Evolutionary conservation across 2,113 vertebrate species (phyloP).

Genomic region (Dicerorhinus sumatrensis): DNA sequence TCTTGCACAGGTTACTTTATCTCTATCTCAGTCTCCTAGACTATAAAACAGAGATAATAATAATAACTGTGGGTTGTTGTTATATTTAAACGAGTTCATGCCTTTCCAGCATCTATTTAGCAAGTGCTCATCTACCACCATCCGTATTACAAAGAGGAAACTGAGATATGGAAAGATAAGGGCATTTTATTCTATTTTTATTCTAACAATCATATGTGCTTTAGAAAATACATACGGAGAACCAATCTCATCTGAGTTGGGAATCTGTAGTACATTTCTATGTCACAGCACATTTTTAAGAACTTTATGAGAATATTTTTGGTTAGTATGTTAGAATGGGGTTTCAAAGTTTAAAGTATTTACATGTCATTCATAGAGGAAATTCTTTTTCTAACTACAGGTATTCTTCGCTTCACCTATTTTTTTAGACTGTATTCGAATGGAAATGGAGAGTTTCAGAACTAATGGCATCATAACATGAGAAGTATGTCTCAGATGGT

Average conservation of each 20-base stretch:
- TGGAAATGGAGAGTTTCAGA: neutral
- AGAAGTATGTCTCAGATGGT: neutral
- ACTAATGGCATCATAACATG: neutral
- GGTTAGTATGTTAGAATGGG: neutral
- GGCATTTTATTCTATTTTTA: neutral
- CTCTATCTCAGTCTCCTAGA: neutral
- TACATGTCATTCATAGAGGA: neutral
- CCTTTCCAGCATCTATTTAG: neutral
- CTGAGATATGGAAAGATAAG: neutral
- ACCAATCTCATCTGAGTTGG: fast-evolving
- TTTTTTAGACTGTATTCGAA: neutral
- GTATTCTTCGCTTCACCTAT: neutral
- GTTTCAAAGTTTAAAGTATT: neutral
- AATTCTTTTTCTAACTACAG: neutral
- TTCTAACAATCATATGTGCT: neutral
- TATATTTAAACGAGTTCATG: neutral
- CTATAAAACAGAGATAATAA: neutral
- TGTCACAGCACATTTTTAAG: neutral
- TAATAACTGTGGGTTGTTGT: neutral
- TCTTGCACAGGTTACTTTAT: neutral
- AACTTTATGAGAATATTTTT: neutral
- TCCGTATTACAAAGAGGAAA: neutral
- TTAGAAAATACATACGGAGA: neutral
- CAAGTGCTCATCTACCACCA: neutral
- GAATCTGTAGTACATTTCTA: neutral